Base-by-base conservation (phyloP, 1,140 invertebrate genomes). In the Spodoptera frugiperda region DNA sequence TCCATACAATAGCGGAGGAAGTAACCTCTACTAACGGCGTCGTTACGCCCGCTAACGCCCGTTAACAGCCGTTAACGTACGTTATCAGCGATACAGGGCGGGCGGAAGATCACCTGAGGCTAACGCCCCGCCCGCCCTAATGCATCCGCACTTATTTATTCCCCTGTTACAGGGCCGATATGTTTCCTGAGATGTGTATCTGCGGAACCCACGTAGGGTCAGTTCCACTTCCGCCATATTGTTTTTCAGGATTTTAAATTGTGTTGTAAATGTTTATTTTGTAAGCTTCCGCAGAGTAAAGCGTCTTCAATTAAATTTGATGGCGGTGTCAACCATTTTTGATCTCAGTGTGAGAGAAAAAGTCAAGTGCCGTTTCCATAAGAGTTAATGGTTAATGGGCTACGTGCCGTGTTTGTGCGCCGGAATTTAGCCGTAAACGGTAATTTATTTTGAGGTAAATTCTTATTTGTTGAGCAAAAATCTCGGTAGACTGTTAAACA, bases 101-200 rank as follows among this genome's bases (percentile, higher is more conserved):
- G 85, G 86, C 90, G 89, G 89, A 89, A 87, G 86, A 83, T 88
- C 87, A 90, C 88, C 88, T 90, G 89, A 82, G 87, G 84, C 82
- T 82, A 84, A 84, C 83, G 80, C 82, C 78, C 84, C 84, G 85
- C 84, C 83, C 86, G 85, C 86, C 88, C 85, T 91, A 90, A 91
- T 90, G 87, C 87, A 86, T 90, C 88, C 89, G 90, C 82, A 89
- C 84, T 89, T 90, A 89, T 90, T 91, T 91, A 91, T 86, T 88
- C 83, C 76, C 79, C 71, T 81, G 77, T 84, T 49, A 76, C 15
- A 82, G 67, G 48, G 67, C 76, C 68, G 87, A 90, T 89, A 85
- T 87, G 85, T 87, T 91, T 89, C 89, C 87, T 86, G 82, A 76
- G 82, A 89, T 85, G 53, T 3, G 54, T 82, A 85, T 85, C 84